Evolutionary conservation across 1,140 invertebrate genomes (phyloP).

Genomic region (Chlorops oryzae): DNA sequence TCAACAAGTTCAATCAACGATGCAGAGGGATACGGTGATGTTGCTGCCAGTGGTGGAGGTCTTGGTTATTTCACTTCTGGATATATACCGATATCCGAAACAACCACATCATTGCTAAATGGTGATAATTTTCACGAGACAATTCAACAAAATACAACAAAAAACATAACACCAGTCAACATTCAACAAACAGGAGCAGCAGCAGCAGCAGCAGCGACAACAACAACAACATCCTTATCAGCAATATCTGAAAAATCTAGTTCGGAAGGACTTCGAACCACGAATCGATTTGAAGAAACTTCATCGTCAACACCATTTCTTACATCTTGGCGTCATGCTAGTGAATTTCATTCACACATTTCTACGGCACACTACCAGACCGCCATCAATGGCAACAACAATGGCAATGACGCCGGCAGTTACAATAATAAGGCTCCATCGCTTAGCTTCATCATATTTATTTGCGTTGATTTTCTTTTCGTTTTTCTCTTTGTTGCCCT

Average conservation of each 20-base stretch:
- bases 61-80: neutral
- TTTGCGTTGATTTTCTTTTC: conserved; percentile 43
- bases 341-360: conserved; percentile 16
- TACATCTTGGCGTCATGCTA: neutral
- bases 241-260: no score
- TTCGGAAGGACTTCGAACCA: no score
- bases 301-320: conserved; percentile 17
- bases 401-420: conserved; percentile 6
- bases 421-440: conserved; percentile 17
- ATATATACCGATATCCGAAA: no score
- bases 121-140: no score
- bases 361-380: conserved; percentile 17
- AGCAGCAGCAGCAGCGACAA: conserved; percentile 9
- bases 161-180: conserved; percentile 27
- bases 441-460: conserved; percentile 42
- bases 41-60: conserved; percentile 1
- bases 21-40: no score
- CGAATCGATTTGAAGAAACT: no score
- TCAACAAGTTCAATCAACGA: neutral
- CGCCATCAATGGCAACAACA: no score
- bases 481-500: conserved; percentile 42
- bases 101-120: no score
- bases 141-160: no score
- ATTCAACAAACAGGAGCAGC: conserved; percentile 14
- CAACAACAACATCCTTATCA: neutral